Evolutionary conservation across 2,888 invertebrate species (phyloP).

Genomic region (Melitaea athalia): DNA sequence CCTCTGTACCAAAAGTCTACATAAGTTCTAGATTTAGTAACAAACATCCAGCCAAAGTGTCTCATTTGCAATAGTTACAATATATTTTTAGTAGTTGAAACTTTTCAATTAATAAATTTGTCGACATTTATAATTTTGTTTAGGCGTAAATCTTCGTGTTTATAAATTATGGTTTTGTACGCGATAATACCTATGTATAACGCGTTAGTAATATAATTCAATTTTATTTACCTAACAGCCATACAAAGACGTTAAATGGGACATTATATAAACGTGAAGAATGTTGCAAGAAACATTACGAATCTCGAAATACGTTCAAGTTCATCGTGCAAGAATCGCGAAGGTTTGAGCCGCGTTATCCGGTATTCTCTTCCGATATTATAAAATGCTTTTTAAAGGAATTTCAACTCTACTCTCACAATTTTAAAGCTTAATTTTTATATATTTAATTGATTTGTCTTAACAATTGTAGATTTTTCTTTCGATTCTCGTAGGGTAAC

Average conservation of each 20-base stretch:
- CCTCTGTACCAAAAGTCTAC: no score
- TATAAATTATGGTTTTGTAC: no score
- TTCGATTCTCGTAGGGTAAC: background rate
- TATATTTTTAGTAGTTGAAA: no score
- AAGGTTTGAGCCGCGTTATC: constrained; percentile 15
- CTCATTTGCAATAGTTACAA: background rate
- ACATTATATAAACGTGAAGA: background rate
- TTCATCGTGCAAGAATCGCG: constrained; percentile 33
- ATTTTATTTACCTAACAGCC: background rate
- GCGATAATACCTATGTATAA: no score
- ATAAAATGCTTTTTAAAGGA: background rate
- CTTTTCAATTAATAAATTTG: no score
- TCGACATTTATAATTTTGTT: no score
- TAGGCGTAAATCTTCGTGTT: no score
- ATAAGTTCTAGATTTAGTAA: no score
- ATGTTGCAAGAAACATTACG: constrained; percentile 5
- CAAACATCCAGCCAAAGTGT: no score
- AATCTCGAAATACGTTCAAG: constrained; percentile 21
- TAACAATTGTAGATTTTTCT: background rate
- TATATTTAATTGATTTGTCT: background rate
- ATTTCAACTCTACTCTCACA: background rate
- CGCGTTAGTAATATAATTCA: no score
- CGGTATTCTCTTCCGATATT: constrained; percentile 26
- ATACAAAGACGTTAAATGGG: no score
- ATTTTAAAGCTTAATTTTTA: background rate